Percentiles rank a stretch among this genome's conserved stretches.
phyloP scores from a whole-genome alignment of 1,140 invertebrate genomes.

The Teleopsis dalmanni region DNA sequence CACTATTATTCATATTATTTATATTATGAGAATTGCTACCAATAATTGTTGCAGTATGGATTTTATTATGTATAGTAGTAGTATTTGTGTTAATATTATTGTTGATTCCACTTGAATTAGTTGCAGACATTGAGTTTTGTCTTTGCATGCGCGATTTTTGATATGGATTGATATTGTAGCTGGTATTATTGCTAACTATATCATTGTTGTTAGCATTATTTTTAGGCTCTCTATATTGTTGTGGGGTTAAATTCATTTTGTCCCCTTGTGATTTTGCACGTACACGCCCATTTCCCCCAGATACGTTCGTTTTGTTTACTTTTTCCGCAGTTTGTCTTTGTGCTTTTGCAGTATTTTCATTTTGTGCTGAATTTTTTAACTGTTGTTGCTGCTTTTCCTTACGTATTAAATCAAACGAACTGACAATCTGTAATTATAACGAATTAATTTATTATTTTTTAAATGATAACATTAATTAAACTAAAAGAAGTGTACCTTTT shows the following conservation, averaged over 20 bases:
- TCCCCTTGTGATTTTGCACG: constrained; percentile 33
- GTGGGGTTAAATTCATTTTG: constrained; percentile 24
- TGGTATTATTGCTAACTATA: constrained; percentile 3
- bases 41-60: too few relatives aligned
- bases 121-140: constrained; percentile 11
- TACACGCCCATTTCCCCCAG: constrained; percentile 14
- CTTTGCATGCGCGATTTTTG: constrained; percentile 8
- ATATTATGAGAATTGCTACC: background rate
- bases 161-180: too few relatives aligned
- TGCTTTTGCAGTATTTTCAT: constrained; percentile 20
- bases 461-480: background rate
- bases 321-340: constrained; percentile 26
- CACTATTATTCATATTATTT: constrained; percentile 1
- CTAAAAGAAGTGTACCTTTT: background rate
- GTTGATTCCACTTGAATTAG: constrained; percentile 5
- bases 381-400: constrained; percentile 32
- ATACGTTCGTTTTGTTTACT: constrained; percentile 8
- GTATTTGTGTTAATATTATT: constrained; percentile 5
- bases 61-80: too few relatives aligned
- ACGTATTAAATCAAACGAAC: constrained; percentile 41
- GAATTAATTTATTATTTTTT: background rate
- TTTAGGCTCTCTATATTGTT: constrained; percentile 14
- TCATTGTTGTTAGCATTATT: constrained; percentile 10
- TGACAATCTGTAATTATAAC: constrained; percentile 25
- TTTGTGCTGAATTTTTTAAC: constrained; percentile 16